A percentile compares a stretch with the other conserved stretches of the same genome.
Evolutionary conservation across 1,140 invertebrate species (phyloP).

Genomic region (Formica selysi): DNA sequence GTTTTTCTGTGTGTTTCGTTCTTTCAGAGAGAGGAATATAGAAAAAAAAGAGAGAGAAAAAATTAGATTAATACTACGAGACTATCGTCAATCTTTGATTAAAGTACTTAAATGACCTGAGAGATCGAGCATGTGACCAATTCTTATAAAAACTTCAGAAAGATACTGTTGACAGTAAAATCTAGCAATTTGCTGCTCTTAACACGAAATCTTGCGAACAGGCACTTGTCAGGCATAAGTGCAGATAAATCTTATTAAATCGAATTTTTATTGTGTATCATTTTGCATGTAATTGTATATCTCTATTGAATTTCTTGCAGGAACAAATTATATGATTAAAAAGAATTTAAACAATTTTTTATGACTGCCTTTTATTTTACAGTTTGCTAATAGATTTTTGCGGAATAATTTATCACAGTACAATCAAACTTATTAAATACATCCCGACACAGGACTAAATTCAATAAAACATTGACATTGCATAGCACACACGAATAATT

Average conservation of each 20-base stretch:
- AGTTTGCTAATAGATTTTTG: background rate
- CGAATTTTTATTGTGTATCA: slow-evolving; percentile 27
- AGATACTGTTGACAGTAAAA: slow-evolving; percentile 58
- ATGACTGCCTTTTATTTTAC: background rate
- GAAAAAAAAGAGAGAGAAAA: no score
- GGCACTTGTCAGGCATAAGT: background rate
- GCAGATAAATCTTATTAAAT: background rate
- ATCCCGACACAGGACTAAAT: background rate
- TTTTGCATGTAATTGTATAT: slow-evolving; percentile 6
- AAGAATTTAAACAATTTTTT: background rate
- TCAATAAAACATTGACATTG: background rate
- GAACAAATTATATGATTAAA: background rate
- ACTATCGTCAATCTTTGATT: slow-evolving; percentile 30
- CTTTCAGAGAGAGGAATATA: background rate
- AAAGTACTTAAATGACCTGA: slow-evolving; percentile 1
- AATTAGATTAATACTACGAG: slow-evolving; percentile 9
- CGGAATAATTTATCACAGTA: slow-evolving; percentile 8
- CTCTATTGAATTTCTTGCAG: background rate
- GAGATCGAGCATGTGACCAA: background rate
- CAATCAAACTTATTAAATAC: background rate
- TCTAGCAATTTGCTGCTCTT: background rate
- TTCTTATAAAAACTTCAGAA: slow-evolving; percentile 56
- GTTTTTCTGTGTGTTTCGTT: background rate
- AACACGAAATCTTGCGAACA: background rate
- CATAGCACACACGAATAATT: background rate